Base-by-base conservation (phyloP, 2,113 vertebrate species). In the Terrapene triunguis region DNA sequence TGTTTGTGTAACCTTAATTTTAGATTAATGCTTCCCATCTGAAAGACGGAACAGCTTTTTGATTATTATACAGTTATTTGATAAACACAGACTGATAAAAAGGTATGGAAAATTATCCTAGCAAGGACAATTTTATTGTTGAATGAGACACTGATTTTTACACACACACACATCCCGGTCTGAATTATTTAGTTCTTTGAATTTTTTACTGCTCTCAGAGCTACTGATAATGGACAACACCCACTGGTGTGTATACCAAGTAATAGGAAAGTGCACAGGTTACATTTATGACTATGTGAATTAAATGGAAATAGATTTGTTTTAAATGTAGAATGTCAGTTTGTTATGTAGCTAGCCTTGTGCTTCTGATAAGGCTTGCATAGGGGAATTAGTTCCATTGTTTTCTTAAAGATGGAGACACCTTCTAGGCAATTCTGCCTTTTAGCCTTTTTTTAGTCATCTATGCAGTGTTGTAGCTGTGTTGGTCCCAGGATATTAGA, bases 241-340 rank as follows among this genome's bases (percentile, higher is more conserved):
- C 44, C 50, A 84, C 85, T 89, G 25, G 0, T 22, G 74, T 8
- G 12, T 0, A 0, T 21, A 3, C 29, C 4, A 3, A 87, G 22
- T 72, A 57, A 22, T 29, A 17, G 0, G 12, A 76, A 29, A 3
- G 5, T 54, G 6, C 42, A 51, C 83, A 29, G 29, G 13, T 29
- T 86, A n/a, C 24, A 2, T 2, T 6, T 1, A 72, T 5, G 55
- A 11, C 10, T 19, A 1, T 4, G 5, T 54, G 55, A 93, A 76
- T 14, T 69, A 69, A 76, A 9, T 0, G 0, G 50, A 93, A 24
- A 35, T 35, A 69, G 35, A 65, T 65, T 65, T n/a, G n/a, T 38
- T 38, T 69, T n/a, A 69, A 8, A 84, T 0, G 0, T 57, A 12
- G 29, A 62, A 2, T 19, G 2, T 50, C 72, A 50, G 29, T 88